A percentile compares a stretch with the other conserved stretches of the same genome.
phyloP scores from a whole-genome alignment of 2,888 invertebrate genomes.

The Matsumyia berberina region DNA sequence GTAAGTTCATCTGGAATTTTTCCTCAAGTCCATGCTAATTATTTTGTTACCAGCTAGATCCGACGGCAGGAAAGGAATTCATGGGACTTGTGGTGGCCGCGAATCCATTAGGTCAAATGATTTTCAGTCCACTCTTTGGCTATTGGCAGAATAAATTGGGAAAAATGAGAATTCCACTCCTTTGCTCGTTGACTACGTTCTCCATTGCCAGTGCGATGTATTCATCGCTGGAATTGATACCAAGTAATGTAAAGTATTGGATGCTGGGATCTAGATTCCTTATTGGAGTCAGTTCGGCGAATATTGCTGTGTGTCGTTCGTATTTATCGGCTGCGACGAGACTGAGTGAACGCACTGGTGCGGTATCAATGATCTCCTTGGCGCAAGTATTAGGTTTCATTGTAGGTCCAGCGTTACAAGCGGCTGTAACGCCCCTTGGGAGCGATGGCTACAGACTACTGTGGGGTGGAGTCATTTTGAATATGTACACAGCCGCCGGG shows the following conservation, averaged over 20 bases:
- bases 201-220: slow-evolving; percentile 90
- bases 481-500: slow-evolving; percentile 95
- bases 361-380: slow-evolving; percentile 92
- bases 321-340: slow-evolving; percentile 94
- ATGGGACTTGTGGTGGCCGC: slow-evolving; percentile 94
- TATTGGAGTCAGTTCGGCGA: slow-evolving; percentile 94
- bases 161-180: slow-evolving; percentile 89
- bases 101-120: slow-evolving; percentile 94
- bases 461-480: slow-evolving; percentile 87
- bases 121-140: slow-evolving; percentile 93
- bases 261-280: slow-evolving; percentile 91
- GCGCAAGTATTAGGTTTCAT: slow-evolving; percentile 95
- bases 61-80: slow-evolving; percentile 91
- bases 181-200: slow-evolving; percentile 89
- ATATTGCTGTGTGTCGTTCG: slow-evolving; percentile 92
- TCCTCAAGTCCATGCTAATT: slow-evolving; percentile 14
- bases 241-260: slow-evolving; percentile 88
- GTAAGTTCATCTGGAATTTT: slow-evolving; percentile 84
- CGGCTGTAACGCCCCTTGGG: slow-evolving; percentile 91
- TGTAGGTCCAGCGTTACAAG: slow-evolving; percentile 93
- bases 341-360: slow-evolving; percentile 91
- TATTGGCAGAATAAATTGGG: slow-evolving; percentile 93
- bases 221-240: slow-evolving; percentile 89
- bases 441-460: slow-evolving; percentile 86
- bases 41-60: slow-evolving; percentile 89